Evolutionary conservation across 1,140 invertebrate species (phyloP), one percentile per base, ranked within the genome.

Genomic region (Apis dorsata): DNA sequence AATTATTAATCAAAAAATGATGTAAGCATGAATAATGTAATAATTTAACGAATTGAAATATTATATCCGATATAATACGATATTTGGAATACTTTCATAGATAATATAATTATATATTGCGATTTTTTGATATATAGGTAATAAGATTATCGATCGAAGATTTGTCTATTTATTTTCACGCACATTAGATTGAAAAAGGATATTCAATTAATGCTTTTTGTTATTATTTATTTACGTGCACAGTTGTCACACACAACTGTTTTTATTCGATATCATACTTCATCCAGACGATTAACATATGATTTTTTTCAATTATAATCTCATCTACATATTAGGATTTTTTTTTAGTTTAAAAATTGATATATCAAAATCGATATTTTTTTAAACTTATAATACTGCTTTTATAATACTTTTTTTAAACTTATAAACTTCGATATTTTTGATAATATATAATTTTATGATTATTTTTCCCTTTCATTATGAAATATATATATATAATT

Each of bases 151-250:
- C 78, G 28, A 66, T 59, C 79, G n/a, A 44, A 28, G 62, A 66
- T 28, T 81, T 59, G 28, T 3, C 8, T 21, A 44, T 21, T 49
- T 34, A 65, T 66, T 24, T 76, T 49, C 28, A 10, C 57, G 12
- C 24, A 57, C 7, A 24, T 21, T 55, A 28, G 53, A 84, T 82
- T 79, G 85, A 68, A 69, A 44, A 74, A 86, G 81, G 77, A 85
- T 84, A 83, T 88, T 87, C 85, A 70, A 84, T 71, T 85, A 86
- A 68, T 71, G 80, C 83, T 83, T 89, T 34, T 57, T 88, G 88
- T 34, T 34, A 3, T 88, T 87, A 80, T 65, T 76, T 63, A 55
- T 81, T 81, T 81, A 53, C 86, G 73, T 78, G 66, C 63, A 69
- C 66, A 79, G 72, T 87, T 87, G 74, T 65, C 15, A 34, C 70